A percentile compares a stretch with the other conserved stretches of the same genome.
Evolutionary conservation across 2,113 vertebrate species (phyloP).

Genomic region (Cavia porcellus): DNA sequence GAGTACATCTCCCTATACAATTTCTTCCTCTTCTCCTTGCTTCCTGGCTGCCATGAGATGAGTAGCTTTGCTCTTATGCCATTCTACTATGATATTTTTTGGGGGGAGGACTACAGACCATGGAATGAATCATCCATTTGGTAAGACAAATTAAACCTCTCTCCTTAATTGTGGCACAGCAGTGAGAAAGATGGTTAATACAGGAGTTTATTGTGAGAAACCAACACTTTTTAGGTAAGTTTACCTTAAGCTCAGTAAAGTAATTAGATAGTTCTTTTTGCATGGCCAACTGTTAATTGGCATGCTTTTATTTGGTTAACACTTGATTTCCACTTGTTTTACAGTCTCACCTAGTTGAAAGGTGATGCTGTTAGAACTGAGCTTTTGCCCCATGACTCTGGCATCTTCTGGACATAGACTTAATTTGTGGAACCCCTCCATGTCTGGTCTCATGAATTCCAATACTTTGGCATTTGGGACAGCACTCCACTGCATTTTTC

Average conservation of each 20-base stretch:
- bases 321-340: too few relatives aligned
- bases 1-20: not conserved
- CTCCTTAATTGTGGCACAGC: not conserved
- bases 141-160: not conserved
- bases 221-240: constrained; percentile 94
- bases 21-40: not conserved
- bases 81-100: not conserved
- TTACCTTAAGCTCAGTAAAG: constrained; percentile 88
- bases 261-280: too few relatives aligned
- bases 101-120: not conserved
- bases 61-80: not conserved
- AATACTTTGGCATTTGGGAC: not conserved
- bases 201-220: constrained; percentile 92
- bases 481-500: not conserved
- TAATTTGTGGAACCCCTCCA: not conserved
- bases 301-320: not conserved
- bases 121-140: not conserved
- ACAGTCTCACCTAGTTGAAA: too few relatives aligned
- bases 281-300: too few relatives aligned
- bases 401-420: not conserved
- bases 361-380: not conserved
- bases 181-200: not conserved
- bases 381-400: not conserved
- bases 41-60: not conserved
- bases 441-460: not conserved